These are phyloP conservation scores for Volucella inanis DNA, from an alignment of 2,888 invertebrate genomes.

Conservation along the genomic window DNA sequence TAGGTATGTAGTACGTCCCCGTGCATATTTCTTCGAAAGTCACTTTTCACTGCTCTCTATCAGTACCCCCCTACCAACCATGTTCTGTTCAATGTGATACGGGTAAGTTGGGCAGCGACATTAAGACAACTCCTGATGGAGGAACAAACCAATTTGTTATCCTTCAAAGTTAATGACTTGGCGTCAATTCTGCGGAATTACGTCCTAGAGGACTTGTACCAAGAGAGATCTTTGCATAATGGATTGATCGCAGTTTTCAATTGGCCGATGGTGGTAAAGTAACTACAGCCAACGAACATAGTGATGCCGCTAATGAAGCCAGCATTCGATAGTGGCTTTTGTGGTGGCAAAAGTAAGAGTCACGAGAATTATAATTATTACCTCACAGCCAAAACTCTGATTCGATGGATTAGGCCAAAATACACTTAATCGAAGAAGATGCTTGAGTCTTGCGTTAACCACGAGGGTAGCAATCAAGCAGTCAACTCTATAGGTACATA, in stretches of 20 bases:
- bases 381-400: slow-evolving; percentile 9
- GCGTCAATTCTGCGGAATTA: slow-evolving; percentile 66
- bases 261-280: slow-evolving; percentile 23
- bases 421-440: not conserved
- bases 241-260: slow-evolving; percentile 50
- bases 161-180: slow-evolving; percentile 73
- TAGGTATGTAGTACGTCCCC: slow-evolving; percentile 36
- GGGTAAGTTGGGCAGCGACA: slow-evolving; percentile 38
- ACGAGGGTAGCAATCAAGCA: slow-evolving; percentile 7
- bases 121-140: slow-evolving; percentile 67
- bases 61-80: not conserved
- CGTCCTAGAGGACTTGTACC: not conserved
- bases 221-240: slow-evolving; percentile 38
- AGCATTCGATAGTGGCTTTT: not conserved
- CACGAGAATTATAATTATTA: slow-evolving; percentile 27
- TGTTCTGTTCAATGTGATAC: too few species aligned
- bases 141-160: slow-evolving; percentile 71
- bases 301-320: not conserved
- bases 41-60: not conserved
- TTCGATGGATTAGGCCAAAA: slow-evolving; percentile 16
- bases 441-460: slow-evolving; percentile 34
- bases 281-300: not conserved
- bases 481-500: too few species aligned
- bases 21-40: slow-evolving; percentile 29
- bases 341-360: not conserved